These are phyloP conservation scores for Lycia hirtaria DNA, from an alignment of 2,888 invertebrate species.

Conservation along the genomic window DNA sequence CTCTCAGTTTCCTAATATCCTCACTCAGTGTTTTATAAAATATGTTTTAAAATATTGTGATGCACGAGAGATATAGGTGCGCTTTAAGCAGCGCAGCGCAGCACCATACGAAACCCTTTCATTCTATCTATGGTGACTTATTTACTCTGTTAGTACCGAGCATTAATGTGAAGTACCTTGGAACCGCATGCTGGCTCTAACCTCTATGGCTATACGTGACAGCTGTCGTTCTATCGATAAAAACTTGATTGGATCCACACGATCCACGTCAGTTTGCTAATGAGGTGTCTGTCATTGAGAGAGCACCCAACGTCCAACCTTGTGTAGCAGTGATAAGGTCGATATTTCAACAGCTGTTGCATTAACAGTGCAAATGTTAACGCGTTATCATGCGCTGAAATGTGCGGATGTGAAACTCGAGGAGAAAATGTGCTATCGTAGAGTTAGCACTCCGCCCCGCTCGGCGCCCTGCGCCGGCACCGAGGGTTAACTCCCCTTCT, in stretches of 20 bases:
- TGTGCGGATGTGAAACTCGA: conserved; percentile 34
- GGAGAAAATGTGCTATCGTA: conserved; percentile 18
- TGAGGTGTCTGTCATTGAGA: conserved; percentile 25
- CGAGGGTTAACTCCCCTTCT: background rate
- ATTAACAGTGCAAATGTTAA: conserved; percentile 30
- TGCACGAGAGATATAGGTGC: no score
- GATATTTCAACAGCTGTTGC: background rate
- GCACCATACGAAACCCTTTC: no score
- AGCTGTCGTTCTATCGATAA: conserved; percentile 37
- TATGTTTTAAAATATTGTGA: no score
- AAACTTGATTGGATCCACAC: conserved; percentile 40
- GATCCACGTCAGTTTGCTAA: conserved; percentile 34
- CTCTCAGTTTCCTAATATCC: no score
- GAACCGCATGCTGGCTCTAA: no score
- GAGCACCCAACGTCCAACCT: background rate
- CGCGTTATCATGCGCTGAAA: conserved; percentile 34
- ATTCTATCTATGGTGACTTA: no score
- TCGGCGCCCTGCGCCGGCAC: background rate
- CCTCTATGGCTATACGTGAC: background rate
- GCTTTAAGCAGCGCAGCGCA: no score
- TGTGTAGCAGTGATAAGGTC: background rate
- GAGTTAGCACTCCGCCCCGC: background rate
- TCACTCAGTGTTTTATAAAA: no score
- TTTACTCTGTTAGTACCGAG: no score
- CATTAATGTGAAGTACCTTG: no score